Percentiles rank a stretch among this genome's conserved stretches.
Conservation (phyloP, 1,140 invertebrate genomes). For the Drosophila nebulosa region DNA sequence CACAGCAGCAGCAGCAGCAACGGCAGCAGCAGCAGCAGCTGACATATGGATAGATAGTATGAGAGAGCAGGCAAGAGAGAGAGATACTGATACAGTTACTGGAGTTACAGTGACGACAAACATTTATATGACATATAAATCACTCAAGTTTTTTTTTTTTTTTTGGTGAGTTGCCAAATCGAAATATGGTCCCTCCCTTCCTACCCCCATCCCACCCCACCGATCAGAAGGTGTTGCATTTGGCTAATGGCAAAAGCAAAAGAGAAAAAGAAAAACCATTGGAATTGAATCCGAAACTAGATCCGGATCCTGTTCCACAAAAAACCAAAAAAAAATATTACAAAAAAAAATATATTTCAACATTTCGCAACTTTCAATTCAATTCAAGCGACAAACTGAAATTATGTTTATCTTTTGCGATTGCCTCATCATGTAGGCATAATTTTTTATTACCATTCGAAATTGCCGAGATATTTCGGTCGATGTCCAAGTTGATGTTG, state of each 20-base stretch:
- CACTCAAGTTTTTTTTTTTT: slow-evolving; percentile 53
- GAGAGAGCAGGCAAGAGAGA: neutral
- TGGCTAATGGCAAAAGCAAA: slow-evolving; percentile 48
- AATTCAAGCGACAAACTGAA: slow-evolving; percentile 1
- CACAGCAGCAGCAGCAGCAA: neutral
- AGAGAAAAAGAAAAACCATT: neutral
- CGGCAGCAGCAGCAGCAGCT: neutral
- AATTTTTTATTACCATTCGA: slow-evolving; percentile 13
- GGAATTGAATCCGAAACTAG: slow-evolving; percentile 6
- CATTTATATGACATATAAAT: slow-evolving; percentile 37
- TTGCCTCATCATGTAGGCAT: slow-evolving; percentile 38
- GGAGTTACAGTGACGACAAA: neutral
- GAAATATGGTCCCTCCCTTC: slow-evolving; percentile 18
- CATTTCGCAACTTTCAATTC: slow-evolving; percentile 49
- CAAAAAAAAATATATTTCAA: neutral
- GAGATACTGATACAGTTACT: neutral
- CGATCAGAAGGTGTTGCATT: slow-evolving; percentile 54
- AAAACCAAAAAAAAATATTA: neutral
- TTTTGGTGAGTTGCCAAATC: slow-evolving; percentile 63
- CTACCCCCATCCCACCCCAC: neutral
- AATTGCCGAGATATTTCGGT: neutral
- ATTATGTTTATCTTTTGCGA: slow-evolving; percentile 3
- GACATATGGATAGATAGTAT: neutral
- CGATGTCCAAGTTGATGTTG: slow-evolving; percentile 26
- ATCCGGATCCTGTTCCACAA: slow-evolving; percentile 58